phyloP scores from a whole-genome alignment of 2,888 invertebrate species.

The Trissolcus japonicus region DNA sequence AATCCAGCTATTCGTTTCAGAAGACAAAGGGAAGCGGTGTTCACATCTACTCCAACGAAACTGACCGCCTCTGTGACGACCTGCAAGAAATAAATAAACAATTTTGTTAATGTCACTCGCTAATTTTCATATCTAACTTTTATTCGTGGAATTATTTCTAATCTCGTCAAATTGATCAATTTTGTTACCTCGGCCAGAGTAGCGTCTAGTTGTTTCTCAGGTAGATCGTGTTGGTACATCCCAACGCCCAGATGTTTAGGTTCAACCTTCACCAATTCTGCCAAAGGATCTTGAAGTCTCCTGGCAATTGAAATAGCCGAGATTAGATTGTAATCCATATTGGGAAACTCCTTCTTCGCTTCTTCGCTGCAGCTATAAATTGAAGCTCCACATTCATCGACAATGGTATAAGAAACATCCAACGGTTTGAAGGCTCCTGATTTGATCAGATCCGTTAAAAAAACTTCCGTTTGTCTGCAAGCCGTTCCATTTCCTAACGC shows the following conservation, averaged over 20 bases:
- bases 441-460: constrained; percentile 81
- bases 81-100: constrained; percentile 55
- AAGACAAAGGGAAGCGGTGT: constrained; percentile 89
- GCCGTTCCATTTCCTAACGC: constrained; percentile 95
- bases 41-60: constrained; percentile 94
- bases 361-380: constrained; percentile 92
- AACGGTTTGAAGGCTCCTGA: constrained; percentile 78
- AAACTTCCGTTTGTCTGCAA: constrained; percentile 90
- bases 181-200: constrained; percentile 34
- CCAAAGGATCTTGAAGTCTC: constrained; percentile 91
- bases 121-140: no score
- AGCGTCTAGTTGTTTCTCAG: constrained; percentile 83
- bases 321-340: constrained; percentile 89
- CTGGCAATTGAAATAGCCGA: constrained; percentile 88
- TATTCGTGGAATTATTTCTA: background rate
- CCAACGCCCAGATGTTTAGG: constrained; percentile 95
- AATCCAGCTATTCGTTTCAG: constrained; percentile 91
- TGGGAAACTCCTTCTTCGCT: constrained; percentile 89
- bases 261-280: constrained; percentile 94
- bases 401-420: constrained; percentile 85
- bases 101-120: background rate
- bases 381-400: constrained; percentile 94
- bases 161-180: background rate
- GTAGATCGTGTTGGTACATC: constrained; percentile 96
- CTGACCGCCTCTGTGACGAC: constrained; percentile 93